Percentiles rank a stretch among this genome's conserved stretches.
phyloP scores from a whole-genome alignment of 2,888 invertebrate species.

The Salpingus planirostris region DNA sequence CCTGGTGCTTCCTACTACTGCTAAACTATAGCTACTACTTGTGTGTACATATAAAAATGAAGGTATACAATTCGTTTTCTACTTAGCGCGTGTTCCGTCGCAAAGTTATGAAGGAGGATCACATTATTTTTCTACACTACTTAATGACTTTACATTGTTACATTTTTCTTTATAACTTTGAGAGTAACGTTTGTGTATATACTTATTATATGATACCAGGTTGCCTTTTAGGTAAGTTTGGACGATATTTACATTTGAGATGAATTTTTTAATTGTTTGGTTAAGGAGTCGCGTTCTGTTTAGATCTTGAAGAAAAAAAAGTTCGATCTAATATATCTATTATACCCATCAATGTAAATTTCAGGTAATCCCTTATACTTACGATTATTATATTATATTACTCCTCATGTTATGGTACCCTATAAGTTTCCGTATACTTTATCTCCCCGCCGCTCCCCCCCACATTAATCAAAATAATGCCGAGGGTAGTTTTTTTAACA shows the following conservation, averaged over 20 bases:
- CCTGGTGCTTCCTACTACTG: conserved; percentile 22
- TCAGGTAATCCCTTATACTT: too few relatives aligned
- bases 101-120: conserved; percentile 14
- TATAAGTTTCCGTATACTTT: too few relatives aligned
- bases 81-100: conserved; percentile 9
- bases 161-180: conserved; percentile 17
- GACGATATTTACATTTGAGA: conserved; percentile 31
- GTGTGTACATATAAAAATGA: conserved; percentile 19
- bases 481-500: conserved; percentile 20
- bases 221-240: conserved; percentile 33
- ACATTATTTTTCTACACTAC: conserved; percentile 10
- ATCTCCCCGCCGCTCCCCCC: too few relatives aligned
- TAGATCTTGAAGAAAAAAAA: conserved; percentile 4
- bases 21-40: not conserved
- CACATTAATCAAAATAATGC: too few relatives aligned
- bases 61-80: conserved; percentile 10
- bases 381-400: too few relatives aligned
- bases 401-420: conserved; percentile 17
- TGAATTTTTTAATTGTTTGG: conserved; percentile 20
- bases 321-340: too few relatives aligned
- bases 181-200: conserved; percentile 20
- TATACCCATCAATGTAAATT: too few relatives aligned
- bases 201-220: conserved; percentile 25
- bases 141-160: conserved; percentile 11
- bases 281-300: too few relatives aligned